Conservation (phyloP, 2,888 invertebrate genomes). For the Xanthorhoe spadicearia region DNA sequence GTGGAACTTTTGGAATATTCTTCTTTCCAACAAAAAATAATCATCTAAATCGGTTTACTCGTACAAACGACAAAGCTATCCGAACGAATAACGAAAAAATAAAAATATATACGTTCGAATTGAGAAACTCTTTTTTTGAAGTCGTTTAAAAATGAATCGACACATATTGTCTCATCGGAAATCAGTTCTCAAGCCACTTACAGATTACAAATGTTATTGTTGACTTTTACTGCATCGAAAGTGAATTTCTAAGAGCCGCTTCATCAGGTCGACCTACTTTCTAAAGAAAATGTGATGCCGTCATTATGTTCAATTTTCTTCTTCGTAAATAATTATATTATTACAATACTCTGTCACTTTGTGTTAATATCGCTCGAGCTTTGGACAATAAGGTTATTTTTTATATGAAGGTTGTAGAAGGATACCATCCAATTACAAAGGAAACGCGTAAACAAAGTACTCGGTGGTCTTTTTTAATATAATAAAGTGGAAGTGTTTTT, state of each 20-base stretch:
- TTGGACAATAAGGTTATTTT: slow-evolving; percentile 13
- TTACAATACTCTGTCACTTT: slow-evolving; percentile 37
- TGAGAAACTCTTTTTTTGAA: too few species aligned
- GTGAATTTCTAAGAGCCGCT: slow-evolving; percentile 62
- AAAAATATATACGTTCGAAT: too few species aligned
- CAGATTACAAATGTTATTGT: slow-evolving; percentile 52
- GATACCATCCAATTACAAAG: background rate
- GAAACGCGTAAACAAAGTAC: background rate
- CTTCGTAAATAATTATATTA: slow-evolving; percentile 45
- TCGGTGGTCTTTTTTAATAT: too few species aligned
- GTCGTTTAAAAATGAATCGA: too few species aligned
- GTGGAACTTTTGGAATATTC: too few species aligned
- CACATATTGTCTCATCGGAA: slow-evolving; percentile 27
- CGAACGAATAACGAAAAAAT: too few species aligned
- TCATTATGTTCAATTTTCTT: slow-evolving; percentile 52
- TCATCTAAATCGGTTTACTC: too few species aligned
- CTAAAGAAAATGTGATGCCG: slow-evolving; percentile 66
- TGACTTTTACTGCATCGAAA: slow-evolving; percentile 54
- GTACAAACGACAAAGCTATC: too few species aligned
- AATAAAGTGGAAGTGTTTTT: too few species aligned
- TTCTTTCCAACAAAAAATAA: too few species aligned
- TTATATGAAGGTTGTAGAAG: background rate
- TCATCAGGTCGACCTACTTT: slow-evolving; percentile 65
- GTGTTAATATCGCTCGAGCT: slow-evolving; percentile 29
- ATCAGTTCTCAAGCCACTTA: slow-evolving; percentile 57